phyloP scores from a whole-genome alignment of 2,797 vertebrate species.

The Cyclura pinguis region DNA sequence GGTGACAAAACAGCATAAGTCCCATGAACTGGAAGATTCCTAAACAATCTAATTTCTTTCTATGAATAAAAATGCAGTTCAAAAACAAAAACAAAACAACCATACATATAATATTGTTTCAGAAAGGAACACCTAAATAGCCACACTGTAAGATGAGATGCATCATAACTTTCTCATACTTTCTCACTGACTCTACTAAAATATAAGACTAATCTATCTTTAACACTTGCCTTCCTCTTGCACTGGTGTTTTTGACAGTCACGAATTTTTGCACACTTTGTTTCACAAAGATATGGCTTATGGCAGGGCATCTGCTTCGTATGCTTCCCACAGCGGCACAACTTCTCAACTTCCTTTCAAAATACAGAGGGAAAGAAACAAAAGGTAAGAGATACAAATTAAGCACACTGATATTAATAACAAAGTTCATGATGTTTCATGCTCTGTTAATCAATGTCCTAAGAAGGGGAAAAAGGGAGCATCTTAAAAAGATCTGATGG shows the following conservation, averaged over 20 bases:
- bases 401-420: background rate
- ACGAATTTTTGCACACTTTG: slow-evolving; percentile 89
- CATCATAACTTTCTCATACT: background rate
- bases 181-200: background rate
- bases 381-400: background rate
- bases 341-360: slow-evolving; percentile 92
- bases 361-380: background rate
- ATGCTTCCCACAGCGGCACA: slow-evolving; percentile 93
- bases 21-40: background rate
- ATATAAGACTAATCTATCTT: background rate
- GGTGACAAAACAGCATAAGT: no score
- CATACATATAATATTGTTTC: background rate
- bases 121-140: background rate
- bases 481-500: background rate
- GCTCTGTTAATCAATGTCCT: background rate
- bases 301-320: slow-evolving; percentile 90
- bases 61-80: background rate
- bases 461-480: background rate
- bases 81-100: background rate
- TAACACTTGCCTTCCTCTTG: slow-evolving; percentile 85
- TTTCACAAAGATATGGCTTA: slow-evolving; percentile 94
- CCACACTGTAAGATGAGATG: background rate
- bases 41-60: background rate
- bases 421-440: background rate
- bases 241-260: slow-evolving; percentile 94